Base-by-base conservation (phyloP, 2,888 invertebrate genomes). In the Lasioglossum villosulum region DNA sequence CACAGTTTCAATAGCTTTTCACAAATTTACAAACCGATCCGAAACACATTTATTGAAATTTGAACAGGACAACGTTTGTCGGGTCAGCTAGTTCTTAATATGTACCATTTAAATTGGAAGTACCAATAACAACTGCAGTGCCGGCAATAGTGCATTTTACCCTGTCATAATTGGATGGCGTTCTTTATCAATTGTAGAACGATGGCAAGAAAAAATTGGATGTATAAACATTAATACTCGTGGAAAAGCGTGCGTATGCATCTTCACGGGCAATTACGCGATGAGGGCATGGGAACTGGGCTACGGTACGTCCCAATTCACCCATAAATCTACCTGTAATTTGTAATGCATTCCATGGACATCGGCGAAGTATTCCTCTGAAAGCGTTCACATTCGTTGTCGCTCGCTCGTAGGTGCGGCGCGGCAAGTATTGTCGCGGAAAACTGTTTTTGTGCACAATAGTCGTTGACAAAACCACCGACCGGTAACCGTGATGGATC, bases 381-480 rank as follows among this genome's bases (percentile, higher is more conserved):
- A 71, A 81, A 87, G 82, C 78, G 45, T 81, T 78, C 74, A 83
- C 82, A 68, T 79, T 80, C 76, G 88, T 83, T 83, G 76, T 68
- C 72, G 75, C 75, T 77, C 72, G 86, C 56, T 78, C 86, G 88
- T 88, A 81, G 89, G 90, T 88, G 88, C 86, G 90, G 89, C 87
- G 79, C 86, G 86, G 77, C 89, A 86, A 90, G 89, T 90, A 92
- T 92, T 91, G 91, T 92, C 83, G 86, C 66, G 66, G 75, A 80
- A 85, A 88, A 89, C 89, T 86, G 90, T 90, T 92, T 75, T 89
- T 82, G 81, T 87, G 80, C 73, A 90, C 91, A 92, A 92, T 90
- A 66, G 86, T 68, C 74, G 45, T 63, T 82, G 84, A 88, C 84
- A 88, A 85, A 90, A 91, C 88, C 79, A 87, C 84, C 80, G 86